These are phyloP conservation scores for Hemichromis elongatus DNA, from an alignment of 2,113 vertebrate genomes.

Conservation along the genomic window DNA sequence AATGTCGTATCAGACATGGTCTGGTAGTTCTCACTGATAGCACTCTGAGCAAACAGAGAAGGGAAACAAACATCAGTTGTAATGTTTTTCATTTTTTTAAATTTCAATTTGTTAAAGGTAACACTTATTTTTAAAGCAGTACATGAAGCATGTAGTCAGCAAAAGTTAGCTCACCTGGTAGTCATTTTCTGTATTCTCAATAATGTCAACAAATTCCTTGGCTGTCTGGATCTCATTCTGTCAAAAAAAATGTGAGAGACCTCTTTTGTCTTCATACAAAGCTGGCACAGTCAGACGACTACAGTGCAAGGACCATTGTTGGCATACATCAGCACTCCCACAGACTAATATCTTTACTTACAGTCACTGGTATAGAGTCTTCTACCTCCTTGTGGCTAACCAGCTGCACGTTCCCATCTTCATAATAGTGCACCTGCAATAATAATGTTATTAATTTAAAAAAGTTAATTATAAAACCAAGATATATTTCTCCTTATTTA, in stretches of 20 bases:
- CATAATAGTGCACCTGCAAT: conserved; percentile 95
- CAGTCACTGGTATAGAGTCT: conserved; percentile 88
- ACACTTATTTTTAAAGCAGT: background rate
- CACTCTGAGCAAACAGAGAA: conserved; percentile 74
- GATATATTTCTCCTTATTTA: background rate
- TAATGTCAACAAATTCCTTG: conserved; percentile 93
- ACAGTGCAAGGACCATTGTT: background rate
- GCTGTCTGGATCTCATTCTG: conserved; percentile 92
- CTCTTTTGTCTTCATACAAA: background rate
- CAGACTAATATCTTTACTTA: conserved; percentile 72
- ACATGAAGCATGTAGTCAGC: background rate
- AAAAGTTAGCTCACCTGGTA: conserved; percentile 82
- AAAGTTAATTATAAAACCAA: background rate
- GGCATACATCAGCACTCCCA: background rate
- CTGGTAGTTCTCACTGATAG: conserved; percentile 98
- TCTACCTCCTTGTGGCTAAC: conserved; percentile 99
- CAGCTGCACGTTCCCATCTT: conserved; percentile 98
- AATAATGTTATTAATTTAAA: background rate
- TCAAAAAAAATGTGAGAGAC: background rate
- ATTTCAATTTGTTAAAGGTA: background rate
- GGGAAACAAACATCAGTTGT: background rate
- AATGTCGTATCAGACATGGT: conserved; percentile 99
- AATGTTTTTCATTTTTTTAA: background rate
- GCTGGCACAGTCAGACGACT: background rate
- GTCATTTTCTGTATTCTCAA: conserved; percentile 95